Percentiles rank a stretch among this genome's conserved stretches.
Evolutionary conservation across 2,797 vertebrate species (phyloP).

Genomic region (Manis javanica): DNA sequence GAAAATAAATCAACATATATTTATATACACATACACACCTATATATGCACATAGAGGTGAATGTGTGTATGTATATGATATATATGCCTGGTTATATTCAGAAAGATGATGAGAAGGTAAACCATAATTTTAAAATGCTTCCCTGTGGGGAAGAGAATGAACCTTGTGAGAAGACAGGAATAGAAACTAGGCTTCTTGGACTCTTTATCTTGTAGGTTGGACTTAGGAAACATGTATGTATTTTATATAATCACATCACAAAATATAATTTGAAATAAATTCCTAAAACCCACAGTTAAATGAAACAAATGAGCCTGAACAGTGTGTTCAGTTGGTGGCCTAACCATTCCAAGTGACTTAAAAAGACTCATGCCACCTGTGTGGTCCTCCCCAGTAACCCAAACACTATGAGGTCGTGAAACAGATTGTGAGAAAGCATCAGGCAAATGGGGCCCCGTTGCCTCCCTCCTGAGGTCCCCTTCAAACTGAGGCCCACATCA

Average conservation of each 20-base stretch:
- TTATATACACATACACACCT: not conserved
- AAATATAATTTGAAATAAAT: slow-evolving; percentile 5
- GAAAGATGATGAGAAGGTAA: not conserved
- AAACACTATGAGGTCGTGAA: fast-evolving
- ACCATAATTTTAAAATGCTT: not conserved
- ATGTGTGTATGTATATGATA: fast-evolving
- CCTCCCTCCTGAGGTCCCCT: not conserved
- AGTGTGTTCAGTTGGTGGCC: not conserved
- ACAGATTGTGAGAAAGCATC: not conserved
- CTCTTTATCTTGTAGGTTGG: fast-evolving
- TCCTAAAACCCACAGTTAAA: not conserved
- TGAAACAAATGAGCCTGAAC: not conserved
- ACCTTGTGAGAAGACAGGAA: not conserved
- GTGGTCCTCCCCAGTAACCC: fast-evolving
- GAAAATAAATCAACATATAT: not conserved
- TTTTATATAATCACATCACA: not conserved
- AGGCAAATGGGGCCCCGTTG: fast-evolving
- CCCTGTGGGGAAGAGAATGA: not conserved
- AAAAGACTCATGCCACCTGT: not conserved
- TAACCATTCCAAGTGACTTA: not conserved
- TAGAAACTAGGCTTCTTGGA: not conserved
- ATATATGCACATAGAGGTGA: not conserved
- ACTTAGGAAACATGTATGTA: not conserved
- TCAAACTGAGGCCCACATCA: not conserved
- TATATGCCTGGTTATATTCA: not conserved